Conservation (phyloP, 53 echinoderm and acorn worm species). For the Crossaster papposus region DNA sequence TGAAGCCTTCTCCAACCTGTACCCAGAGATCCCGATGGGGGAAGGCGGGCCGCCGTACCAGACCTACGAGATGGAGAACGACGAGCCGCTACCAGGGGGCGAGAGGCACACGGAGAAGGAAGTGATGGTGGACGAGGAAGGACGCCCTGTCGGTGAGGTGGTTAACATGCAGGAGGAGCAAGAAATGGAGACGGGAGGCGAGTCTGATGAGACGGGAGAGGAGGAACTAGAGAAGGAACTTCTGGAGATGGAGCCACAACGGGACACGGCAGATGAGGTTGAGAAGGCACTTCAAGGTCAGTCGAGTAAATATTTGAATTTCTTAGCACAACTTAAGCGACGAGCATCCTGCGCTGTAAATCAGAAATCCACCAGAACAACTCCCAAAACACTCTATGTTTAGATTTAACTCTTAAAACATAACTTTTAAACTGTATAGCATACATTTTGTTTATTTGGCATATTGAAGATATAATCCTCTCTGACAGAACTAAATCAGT, state of each 20-base stretch:
- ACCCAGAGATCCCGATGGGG: slow-evolving; percentile 21
- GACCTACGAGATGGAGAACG: slow-evolving; percentile 23
- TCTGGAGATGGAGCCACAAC: slow-evolving; percentile 46
- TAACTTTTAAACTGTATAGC: too few species aligned
- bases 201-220: background rate
- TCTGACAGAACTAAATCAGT: too few species aligned
- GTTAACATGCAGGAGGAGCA: slow-evolving; percentile 15
- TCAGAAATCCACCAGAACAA: too few species aligned
- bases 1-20: slow-evolving; percentile 29
- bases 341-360: too few species aligned
- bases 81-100: slow-evolving; percentile 40
- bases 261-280: slow-evolving; percentile 7
- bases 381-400: too few species aligned
- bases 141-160: slow-evolving; percentile 37
- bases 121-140: slow-evolving; percentile 47
- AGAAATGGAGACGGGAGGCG: background rate
- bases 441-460: too few species aligned
- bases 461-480: too few species aligned
- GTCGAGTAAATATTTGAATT: background rate
- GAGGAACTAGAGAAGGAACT: slow-evolving; percentile 55
- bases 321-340: background rate
- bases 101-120: slow-evolving; percentile 40
- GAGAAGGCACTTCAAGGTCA: slow-evolving; percentile 51
- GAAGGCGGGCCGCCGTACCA: slow-evolving; percentile 43
- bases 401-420: too few species aligned